These are phyloP conservation scores for Drosophila tristis DNA, from an alignment of 1,140 invertebrate genomes.

Conservation along the genomic window DNA sequence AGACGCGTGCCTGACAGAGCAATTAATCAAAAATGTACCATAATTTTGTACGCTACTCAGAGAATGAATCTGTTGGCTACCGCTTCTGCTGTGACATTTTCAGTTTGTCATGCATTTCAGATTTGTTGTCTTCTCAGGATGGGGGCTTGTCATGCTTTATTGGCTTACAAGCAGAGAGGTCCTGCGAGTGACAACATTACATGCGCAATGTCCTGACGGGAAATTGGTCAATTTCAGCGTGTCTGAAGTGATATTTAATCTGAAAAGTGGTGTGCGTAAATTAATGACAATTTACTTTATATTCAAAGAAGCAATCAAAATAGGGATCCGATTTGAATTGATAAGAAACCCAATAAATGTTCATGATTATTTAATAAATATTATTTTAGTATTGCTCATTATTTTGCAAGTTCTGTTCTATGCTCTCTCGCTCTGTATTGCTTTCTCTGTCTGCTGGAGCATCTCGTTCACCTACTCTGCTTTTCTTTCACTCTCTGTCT, in stretches of 20 bases:
- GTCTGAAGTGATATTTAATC: background rate
- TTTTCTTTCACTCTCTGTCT: too few relatives aligned
- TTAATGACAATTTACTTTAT: too few relatives aligned
- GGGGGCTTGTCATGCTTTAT: conserved; percentile 40
- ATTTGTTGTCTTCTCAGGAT: conserved; percentile 36
- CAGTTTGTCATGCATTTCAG: conserved; percentile 65
- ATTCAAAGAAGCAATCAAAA: too few relatives aligned
- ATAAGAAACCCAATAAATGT: too few relatives aligned
- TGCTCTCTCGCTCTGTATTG: too few relatives aligned
- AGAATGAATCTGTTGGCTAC: conserved; percentile 49
- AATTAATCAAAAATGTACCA: conserved; percentile 81
- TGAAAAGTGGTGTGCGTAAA: too few relatives aligned
- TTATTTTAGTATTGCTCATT: too few relatives aligned
- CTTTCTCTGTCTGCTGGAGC: too few relatives aligned
- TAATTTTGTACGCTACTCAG: conserved; percentile 69
- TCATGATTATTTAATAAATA: too few relatives aligned
- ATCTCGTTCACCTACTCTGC: too few relatives aligned
- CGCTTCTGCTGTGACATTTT: conserved; percentile 28
- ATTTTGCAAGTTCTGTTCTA: too few relatives aligned
- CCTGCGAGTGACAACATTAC: conserved; percentile 47
- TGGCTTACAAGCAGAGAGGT: conserved; percentile 45
- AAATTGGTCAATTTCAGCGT: conserved; percentile 8
- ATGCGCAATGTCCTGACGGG: conserved; percentile 12
- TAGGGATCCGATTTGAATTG: too few relatives aligned
- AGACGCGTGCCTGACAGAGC: conserved; percentile 58